Base-by-base conservation (phyloP, 2,113 vertebrate genomes). In the Vidua chalybeata region DNA sequence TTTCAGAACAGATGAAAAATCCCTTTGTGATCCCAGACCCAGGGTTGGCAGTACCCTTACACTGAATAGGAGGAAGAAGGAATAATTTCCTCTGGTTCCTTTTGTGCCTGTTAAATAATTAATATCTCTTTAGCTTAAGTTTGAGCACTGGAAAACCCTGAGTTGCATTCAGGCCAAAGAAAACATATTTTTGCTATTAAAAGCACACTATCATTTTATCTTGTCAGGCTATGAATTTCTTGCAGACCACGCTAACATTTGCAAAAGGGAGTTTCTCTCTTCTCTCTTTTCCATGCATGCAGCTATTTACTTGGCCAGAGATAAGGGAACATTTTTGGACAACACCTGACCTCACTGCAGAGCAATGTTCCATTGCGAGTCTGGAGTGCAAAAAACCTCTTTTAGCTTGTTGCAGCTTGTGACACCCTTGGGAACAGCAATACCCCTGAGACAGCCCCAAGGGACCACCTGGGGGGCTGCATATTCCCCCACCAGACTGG, bases 101-200 rank as follows among this genome's bases (percentile, higher is more conserved):
- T 90, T 69, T 88, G 59, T 83, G 88, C 30, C 48, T 83, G 33
- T 52, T 80, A n/a, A 52, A 69, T 91, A 90, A 87, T 64, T 69
- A 88, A 76, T 27, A 49, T 35, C 49, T 43, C 67, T 67, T 51
- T 62, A 48, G 55, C 54, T 93, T 35, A 64, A 91, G 54, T 74
- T 26, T 85, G 82, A 91, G 80, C 73, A 87, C 76, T 95, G 89
- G 83, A 89, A 93, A 89, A 48, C 68, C 55, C 76, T 71, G 43
- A 39, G 49, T 83, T 90, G 39, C 61, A 39, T 33, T 37, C 43
- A 71, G 79, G 86, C 93, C 93, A 94, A 93, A 88, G 83, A 74
- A 93, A 92, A 88, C 93, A 92, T 23, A 61, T 7, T 89, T 90
- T 92, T 89, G 56, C 83, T 92, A 62, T 93, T 90, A 86, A 90